Percentiles rank a stretch among this genome's conserved stretches.
Evolutionary conservation across 2,113 vertebrate species (phyloP).

Genomic region (Paraplagusia blochii): DNA sequence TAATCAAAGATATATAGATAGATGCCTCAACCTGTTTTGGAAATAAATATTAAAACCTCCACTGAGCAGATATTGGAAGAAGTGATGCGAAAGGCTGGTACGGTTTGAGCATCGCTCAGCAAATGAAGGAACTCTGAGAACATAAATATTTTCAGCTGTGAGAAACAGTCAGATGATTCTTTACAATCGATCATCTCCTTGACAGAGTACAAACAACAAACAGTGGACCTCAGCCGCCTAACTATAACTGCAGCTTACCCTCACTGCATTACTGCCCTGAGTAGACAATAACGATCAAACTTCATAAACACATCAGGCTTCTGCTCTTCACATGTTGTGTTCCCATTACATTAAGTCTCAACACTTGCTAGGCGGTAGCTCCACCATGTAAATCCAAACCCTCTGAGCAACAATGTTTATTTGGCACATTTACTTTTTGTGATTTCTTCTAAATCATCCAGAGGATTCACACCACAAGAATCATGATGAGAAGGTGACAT

Average conservation of each 20-base stretch:
- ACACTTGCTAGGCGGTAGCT: no score
- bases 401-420: no score
- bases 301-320: not conserved
- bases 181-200: not conserved
- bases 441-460: no score
- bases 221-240: not conserved
- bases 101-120: slow-evolving; percentile 9
- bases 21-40: not conserved
- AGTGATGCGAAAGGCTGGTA: not conserved
- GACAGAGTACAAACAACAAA: not conserved
- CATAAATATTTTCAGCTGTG: slow-evolving; percentile 8
- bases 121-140: not conserved
- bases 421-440: no score
- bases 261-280: not conserved
- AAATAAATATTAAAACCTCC: not conserved
- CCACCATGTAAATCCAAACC: no score
- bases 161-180: not conserved
- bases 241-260: not conserved
- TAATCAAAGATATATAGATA: not conserved
- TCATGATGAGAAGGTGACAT: no score
- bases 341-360: not conserved
- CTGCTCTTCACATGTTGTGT: not conserved
- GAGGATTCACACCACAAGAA: no score
- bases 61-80: not conserved
- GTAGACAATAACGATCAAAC: not conserved